Evolutionary conservation across 2,888 invertebrate species (phyloP), one percentile per base, ranked within the genome.

Genomic region (Pseudoips prasinana): DNA sequence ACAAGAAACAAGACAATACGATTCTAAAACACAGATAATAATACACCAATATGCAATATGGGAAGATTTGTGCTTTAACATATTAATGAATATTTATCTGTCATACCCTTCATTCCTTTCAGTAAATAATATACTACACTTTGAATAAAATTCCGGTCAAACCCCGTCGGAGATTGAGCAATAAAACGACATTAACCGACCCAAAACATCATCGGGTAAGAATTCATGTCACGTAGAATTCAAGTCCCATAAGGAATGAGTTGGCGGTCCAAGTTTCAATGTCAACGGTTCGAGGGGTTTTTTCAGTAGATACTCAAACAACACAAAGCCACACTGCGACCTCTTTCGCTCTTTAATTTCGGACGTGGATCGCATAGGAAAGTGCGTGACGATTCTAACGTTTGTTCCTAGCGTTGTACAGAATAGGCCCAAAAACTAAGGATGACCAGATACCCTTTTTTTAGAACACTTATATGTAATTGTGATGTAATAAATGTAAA

Each of bases 151-250:
- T 61, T 63, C 58, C 53, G 52, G 43, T 64, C 60, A 51, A 63
- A 65, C 55, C 64, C 61, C 57, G 45, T 37, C 56, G 52, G 62
- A 71, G 66, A 74, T 79, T 72, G 70, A 68, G 74, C 63, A 62
- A 67, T 72, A 70, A 73, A 76, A 68, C 60, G 67, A 64, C 66
- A 64, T 63, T 64, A 61, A 58, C 54, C 58, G 61, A 64, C 64
- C 68, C 63, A 60, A 66, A 73, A 72, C 64, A 68, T 69, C 58
- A 58, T 47, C 43, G 46, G 51, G 71, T 65, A 51, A 64, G 55
- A 52, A 81, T 81, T 77, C 78, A 10, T 32, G 60, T 73, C 83
- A 82, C 83, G 83, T 79, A 39, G 68, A 56, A 65, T 72, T 71
- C 71, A 69, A 64, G 69, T 56, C 71, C 73, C 73, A 66, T 73